A percentile compares a stretch with the other conserved stretches of the same genome.
phyloP scores from a whole-genome alignment of 2,888 invertebrate genomes.

The Drosophila vallismaia region DNA sequence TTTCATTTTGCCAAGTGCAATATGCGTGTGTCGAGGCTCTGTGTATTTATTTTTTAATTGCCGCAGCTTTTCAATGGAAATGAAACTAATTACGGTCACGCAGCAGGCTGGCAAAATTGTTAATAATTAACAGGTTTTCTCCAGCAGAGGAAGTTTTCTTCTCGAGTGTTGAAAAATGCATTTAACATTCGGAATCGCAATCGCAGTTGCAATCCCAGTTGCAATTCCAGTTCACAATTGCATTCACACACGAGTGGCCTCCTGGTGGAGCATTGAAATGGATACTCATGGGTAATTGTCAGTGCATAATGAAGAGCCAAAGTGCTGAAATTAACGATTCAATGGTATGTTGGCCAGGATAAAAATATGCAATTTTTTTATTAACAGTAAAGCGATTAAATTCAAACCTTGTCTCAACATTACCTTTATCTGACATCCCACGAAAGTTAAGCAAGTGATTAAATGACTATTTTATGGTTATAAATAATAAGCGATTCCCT shows the following conservation, averaged over 20 bases:
- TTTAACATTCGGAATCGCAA: constrained; percentile 36
- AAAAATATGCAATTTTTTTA: constrained; percentile 12
- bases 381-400: neutral
- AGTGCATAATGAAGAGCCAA: constrained; percentile 58
- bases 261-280: constrained; percentile 31
- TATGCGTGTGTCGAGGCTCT: constrained; percentile 47
- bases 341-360: neutral
- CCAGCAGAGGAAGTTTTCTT: constrained; percentile 54
- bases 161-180: constrained; percentile 68
- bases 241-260: constrained; percentile 31
- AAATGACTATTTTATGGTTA: neutral
- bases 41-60: constrained; percentile 68
- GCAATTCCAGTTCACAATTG: constrained; percentile 50
- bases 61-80: constrained; percentile 73
- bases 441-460: constrained; percentile 23
- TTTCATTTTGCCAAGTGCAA: constrained; percentile 42
- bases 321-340: constrained; percentile 62
- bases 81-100: constrained; percentile 77
- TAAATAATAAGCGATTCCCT: constrained; percentile 31
- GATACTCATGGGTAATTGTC: constrained; percentile 35
- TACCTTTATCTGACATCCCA: neutral
- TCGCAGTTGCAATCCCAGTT: constrained; percentile 17
- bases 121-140: constrained; percentile 80
- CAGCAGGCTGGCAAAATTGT: constrained; percentile 75
- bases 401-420: neutral